Evolutionary conservation across 2,797 vertebrate genomes (phyloP).

Genomic region (Acanthiza pusilla): DNA sequence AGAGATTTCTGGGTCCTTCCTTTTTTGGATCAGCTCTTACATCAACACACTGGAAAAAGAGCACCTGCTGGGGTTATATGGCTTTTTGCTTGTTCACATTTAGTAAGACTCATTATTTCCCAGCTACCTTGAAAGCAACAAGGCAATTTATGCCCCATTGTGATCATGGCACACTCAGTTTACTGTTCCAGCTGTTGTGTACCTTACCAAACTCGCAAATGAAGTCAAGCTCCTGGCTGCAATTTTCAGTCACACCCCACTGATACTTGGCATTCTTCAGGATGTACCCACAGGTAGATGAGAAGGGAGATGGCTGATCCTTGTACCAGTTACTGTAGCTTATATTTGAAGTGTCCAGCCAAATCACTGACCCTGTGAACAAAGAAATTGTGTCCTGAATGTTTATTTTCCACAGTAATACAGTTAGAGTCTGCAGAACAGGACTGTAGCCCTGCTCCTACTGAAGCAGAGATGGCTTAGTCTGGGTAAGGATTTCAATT

Average conservation of each 20-base stretch:
- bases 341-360: slow-evolving; percentile 87
- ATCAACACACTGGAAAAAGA: not conserved
- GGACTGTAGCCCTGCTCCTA: not conserved
- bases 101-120: not conserved
- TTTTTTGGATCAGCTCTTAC: not conserved
- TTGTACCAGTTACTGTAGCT: slow-evolving; percentile 85
- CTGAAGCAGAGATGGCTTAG: not conserved
- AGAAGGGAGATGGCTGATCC: slow-evolving; percentile 43
- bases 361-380: slow-evolving; percentile 78
- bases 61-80: not conserved
- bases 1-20: not conserved
- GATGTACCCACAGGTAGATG: slow-evolving; percentile 79
- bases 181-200: not conserved
- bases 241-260: slow-evolving; percentile 84
- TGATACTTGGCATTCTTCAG: slow-evolving; percentile 77
- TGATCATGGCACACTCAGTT: not conserved
- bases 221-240: slow-evolving; percentile 84
- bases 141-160: not conserved
- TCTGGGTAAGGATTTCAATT: not conserved
- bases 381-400: not conserved
- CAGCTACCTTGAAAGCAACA: not conserved
- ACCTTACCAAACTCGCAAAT: slow-evolving; percentile 89
- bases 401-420: not conserved
- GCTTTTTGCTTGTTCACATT: not conserved
- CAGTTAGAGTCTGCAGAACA: not conserved